Evolutionary conservation across 1,140 invertebrate species (phyloP).

Genomic region (Lepidurus couesii): DNA sequence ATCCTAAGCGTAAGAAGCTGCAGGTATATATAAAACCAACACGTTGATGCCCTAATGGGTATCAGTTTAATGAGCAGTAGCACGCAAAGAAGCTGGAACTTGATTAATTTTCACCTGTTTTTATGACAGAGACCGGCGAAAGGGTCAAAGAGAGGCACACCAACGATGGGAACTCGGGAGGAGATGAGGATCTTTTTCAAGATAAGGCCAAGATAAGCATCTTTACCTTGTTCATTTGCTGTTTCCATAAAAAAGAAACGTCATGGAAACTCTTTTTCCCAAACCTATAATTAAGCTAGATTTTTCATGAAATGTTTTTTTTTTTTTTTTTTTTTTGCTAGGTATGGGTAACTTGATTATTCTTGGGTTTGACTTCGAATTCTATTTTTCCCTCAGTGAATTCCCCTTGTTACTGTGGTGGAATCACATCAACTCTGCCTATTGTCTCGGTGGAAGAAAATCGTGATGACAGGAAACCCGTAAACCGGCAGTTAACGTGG

Average conservation of each 20-base stretch:
- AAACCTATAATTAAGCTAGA: neutral
- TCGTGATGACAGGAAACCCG: neutral
- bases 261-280: neutral
- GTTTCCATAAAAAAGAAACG: neutral
- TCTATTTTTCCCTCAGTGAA: neutral
- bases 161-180: neutral
- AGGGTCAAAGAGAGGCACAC: neutral
- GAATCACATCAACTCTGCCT: too few species aligned
- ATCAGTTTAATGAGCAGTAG: conserved; percentile 16
- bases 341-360: neutral
- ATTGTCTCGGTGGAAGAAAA: conserved; percentile 6
- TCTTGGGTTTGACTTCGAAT: neutral
- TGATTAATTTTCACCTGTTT: neutral
- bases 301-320: neutral
- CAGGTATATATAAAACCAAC: conserved; percentile 7
- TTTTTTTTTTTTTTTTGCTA: neutral
- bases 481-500: neutral
- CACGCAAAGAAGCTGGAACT: conserved; percentile 13
- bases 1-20: neutral
- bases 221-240: neutral
- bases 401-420: neutral
- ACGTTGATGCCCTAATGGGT: conserved; percentile 9
- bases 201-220: neutral
- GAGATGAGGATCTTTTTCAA: neutral
- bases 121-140: neutral